Base-by-base conservation (phyloP, 64 coral and sea anemone genomes). In the Catalaphyllia jardinei region DNA sequence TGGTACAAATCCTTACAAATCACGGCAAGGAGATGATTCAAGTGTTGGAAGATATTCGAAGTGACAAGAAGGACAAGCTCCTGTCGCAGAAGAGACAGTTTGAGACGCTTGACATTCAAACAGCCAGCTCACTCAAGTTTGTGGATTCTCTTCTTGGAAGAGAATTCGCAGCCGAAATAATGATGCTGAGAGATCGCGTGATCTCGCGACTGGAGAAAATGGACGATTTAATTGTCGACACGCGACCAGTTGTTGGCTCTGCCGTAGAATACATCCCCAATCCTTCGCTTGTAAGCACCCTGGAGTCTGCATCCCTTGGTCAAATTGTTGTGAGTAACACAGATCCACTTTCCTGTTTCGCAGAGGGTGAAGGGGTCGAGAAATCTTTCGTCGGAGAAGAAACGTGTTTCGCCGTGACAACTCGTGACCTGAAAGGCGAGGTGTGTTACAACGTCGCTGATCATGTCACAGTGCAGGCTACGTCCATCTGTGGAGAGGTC, bases 21-120 rank as follows among this genome's bases (percentile, higher is more conserved):
- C 95, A 97, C 28, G 95, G 93, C 14, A 78, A 93, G 55, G 95
- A 97, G 46, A 93, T 97, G 95, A 38, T 91, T 4, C 88, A 88
- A 57, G 78, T 79, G 12, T 65, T 97, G 8, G 95, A 97, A 39
- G 67, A 79, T 13, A 97, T 97, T 67, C 89, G 95, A 50, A 93
- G 80, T 55, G 83, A 94, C 22, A 97, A 97, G 72, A 92, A 97
- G 65, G 92, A 94, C 25, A 93, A 97, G 6, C 72, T 97, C 25
- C 60, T 86, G 18, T 87, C 87, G 49, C 95, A 97, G 54, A 62
- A 94, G 6, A 29, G 76, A 16, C 89, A 83, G 65, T 90, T 94
- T 29, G 95, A 97, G 76, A 90, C 83, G 27, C 61, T 97, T 31
- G 55, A 83, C 22, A 88, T 29, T 59, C 95, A 97, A 81, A 93